A percentile compares a stretch with the other conserved stretches of the same genome.
Conservation (phyloP, 1,140 invertebrate genomes). For the Ptiloglossa arizonensis region DNA sequence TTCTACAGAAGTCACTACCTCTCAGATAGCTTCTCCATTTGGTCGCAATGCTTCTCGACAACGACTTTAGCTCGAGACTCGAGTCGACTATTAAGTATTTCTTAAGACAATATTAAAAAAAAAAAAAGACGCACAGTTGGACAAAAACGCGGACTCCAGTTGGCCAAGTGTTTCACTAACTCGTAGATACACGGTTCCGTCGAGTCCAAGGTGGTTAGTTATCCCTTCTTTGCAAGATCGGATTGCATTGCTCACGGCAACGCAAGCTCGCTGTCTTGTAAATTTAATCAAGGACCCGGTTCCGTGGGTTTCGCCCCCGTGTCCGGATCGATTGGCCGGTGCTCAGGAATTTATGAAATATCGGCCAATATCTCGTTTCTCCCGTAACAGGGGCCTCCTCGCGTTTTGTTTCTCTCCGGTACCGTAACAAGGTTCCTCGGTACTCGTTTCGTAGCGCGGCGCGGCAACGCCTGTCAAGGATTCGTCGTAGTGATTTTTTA, state of each 20-base stretch:
- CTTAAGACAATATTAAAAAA: too few species aligned
- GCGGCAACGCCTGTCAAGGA: not conserved
- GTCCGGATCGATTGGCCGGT: constrained; percentile 28
- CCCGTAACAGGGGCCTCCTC: not conserved
- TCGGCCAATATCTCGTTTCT: constrained; percentile 14
- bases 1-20: too few species aligned
- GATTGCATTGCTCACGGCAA: constrained; percentile 34
- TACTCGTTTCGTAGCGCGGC: not conserved
- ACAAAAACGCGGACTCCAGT: too few species aligned
- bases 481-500: constrained; percentile 11
- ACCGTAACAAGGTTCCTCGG: not conserved
- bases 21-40: too few species aligned
- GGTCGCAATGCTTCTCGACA: too few species aligned
- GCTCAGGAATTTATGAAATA: constrained; percentile 37
- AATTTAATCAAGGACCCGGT: constrained; percentile 44
- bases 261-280: constrained; percentile 28
- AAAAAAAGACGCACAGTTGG: too few species aligned
- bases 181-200: too few species aligned
- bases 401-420: not conserved
- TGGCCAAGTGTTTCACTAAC: too few species aligned
- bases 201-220: constrained; percentile 13
- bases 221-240: constrained; percentile 27
- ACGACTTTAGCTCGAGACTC: too few species aligned
- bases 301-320: constrained; percentile 19
- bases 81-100: too few species aligned